Base-by-base conservation (phyloP, 2,113 vertebrate genomes). In the Struthio camelus region DNA sequence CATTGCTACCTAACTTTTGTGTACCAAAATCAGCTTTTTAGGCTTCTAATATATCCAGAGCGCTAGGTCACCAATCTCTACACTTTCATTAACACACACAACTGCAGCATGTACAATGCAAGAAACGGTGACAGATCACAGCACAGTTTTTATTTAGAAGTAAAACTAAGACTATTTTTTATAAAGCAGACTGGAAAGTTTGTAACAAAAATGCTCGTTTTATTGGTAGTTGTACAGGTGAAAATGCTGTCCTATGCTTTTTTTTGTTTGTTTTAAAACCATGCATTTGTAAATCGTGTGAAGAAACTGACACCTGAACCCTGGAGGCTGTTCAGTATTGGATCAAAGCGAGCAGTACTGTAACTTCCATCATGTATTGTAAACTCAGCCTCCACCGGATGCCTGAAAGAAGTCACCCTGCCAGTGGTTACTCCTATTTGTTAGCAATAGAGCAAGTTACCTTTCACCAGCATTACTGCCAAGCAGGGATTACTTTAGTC, bases 381-480 rank as follows among this genome's bases (percentile, higher is more conserved):
- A 65, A 85, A 25, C 77, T 93, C 69, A 64, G 90, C 95, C 91
- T 96, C 93, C 12, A n/a, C 93, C 79, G 78, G 82, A 94, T 94
- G 94, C 97, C 92, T 96, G 89, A 69, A 14, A 75, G 91, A 96
- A 97, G 80, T 76, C 58, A 51, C 92, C 97, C 97, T 97, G 97
- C 96, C 97, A 94, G 73, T 96, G 92, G 76, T 95, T 94, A 96
- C 95, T 97, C 93, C 7, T 0, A 79, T 95, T 77, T 94, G 77
- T 97, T 95, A 96, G 98, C 97, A 97, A 97, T 95, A 97, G 98
- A 83, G 93, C 94, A 92, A 91, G 94, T 93, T 95, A 96, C 93
- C 93, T 96, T 98, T 98, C 98, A 98, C 98, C 98, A 98, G 98
- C 98, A 98, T 97, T 96, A 96, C 95, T 93, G 96, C 96, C 96